A percentile compares a stretch with the other conserved stretches of the same genome.
phyloP scores from a whole-genome alignment of 2,888 invertebrate genomes.

The Stenolophus ochropezus region DNA sequence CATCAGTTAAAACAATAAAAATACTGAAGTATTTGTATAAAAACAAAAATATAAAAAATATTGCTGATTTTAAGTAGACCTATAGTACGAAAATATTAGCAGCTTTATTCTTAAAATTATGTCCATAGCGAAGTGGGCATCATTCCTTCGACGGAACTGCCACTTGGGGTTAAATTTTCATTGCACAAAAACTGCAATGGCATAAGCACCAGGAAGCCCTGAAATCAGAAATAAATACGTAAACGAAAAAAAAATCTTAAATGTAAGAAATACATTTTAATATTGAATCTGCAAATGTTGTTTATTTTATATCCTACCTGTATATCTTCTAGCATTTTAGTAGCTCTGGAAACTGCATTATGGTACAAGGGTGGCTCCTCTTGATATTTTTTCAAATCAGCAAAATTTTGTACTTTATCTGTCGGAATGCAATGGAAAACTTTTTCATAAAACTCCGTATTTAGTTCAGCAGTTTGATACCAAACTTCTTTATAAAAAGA shows the following conservation, averaged over 20 bases:
- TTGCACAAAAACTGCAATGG: slow-evolving; percentile 92
- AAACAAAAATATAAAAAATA: background rate
- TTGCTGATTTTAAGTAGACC: slow-evolving; percentile 13
- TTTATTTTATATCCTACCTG: slow-evolving; percentile 76
- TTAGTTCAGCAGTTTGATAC: slow-evolving; percentile 85
- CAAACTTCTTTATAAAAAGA: slow-evolving; percentile 91
- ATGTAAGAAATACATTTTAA: no score
- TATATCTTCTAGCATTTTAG: slow-evolving; percentile 83
- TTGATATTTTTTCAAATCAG: slow-evolving; percentile 85
- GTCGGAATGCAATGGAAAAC: slow-evolving; percentile 95
- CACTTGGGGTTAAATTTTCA: slow-evolving; percentile 89
- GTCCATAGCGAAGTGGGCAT: slow-evolving; percentile 96
- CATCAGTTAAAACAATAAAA: slow-evolving; percentile 18
- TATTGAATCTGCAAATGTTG: no score
- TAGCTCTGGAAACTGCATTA: slow-evolving; percentile 83
- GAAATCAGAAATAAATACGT: slow-evolving; percentile 67
- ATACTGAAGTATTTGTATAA: slow-evolving; percentile 22
- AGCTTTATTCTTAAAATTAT: slow-evolving; percentile 68
- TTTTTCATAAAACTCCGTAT: slow-evolving; percentile 92
- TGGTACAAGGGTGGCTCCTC: slow-evolving; percentile 83
- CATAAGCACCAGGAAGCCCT: slow-evolving; percentile 91
- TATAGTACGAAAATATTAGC: background rate
- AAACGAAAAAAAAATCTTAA: no score
- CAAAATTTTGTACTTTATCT: slow-evolving; percentile 86
- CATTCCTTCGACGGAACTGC: slow-evolving; percentile 91